Evolutionary conservation across 1,140 invertebrate species (phyloP), one percentile per base, ranked within the genome.

Genomic region (Pseudomyrmex concolor): DNA sequence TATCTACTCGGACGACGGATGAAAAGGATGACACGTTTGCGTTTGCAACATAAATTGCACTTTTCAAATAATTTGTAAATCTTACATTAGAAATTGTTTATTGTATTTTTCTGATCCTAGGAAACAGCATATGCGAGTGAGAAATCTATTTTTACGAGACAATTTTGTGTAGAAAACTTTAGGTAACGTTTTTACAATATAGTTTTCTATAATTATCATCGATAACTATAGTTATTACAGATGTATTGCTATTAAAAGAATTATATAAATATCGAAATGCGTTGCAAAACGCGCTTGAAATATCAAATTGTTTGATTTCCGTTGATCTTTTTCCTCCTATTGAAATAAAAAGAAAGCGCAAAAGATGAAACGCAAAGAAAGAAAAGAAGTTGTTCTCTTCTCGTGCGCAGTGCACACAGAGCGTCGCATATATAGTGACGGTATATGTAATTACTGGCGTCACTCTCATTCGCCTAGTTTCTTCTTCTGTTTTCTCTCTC

Each of bases 381-480:
- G 45, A 67, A 45, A 54, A 54, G 22, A 12, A 22, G 9, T 45
- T 45, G 54, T 8, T 67, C 48, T 45, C 22, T 67, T 34, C 8
- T 15, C 19, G 22, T 43, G 19, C 25, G 2, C 62, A n/a, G 34
- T 25, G 22, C 45, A 57, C 67, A 55, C 34, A 71, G 45, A 12
- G 12, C 50, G 0, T 50, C 5, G 48, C 62, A 51, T 25, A 50
- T 34, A 22, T 3, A 57, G 25, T 48, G 60, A 72, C 34, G 15
- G n/a, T 34, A 34, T 57, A 55, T 70, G 43, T 73, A 82, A 82
- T 72, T 72, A 64, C 72, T 43, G 54, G 17, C 62, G 22, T 5
- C 48, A 67, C 25, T 63, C 45, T 67, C 67, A 55, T 50, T 72
- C 67, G 22, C 10, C 19, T 8, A n/a, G 60, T 81, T 57, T 19